Evolutionary conservation across 2,888 invertebrate species (phyloP), one percentile per base, ranked within the genome.

Genomic region (Melipona bicolor): DNA sequence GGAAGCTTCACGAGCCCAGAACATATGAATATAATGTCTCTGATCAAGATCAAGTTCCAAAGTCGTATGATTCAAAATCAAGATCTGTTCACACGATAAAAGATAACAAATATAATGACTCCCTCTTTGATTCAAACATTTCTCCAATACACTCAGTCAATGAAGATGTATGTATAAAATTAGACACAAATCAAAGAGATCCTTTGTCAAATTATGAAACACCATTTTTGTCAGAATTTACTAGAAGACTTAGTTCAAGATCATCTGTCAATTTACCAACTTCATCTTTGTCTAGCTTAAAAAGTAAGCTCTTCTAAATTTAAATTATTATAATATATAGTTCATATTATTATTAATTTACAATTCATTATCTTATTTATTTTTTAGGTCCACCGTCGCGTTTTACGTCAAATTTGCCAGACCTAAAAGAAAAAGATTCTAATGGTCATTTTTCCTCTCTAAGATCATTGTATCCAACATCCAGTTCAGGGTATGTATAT

Each of bases 211-310:
- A 96, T 92, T 95, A 95, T 83, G 96, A 97, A 92, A 96, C 97
- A 89, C 97, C 97, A 75, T 97, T 96, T 93, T 95, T 97, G 91
- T 97, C 97, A 91, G 97, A 96, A 91, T 97, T 97, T 89, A 97
- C 97, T 0, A 95, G 96, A 81, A 95, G 96, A 82, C 93, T 97
- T 11, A 94, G 94, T 87, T 88, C 92, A 27, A 91, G 91, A 76
- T 85, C 94, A 13, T 89, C 88, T 27, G 78, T 90, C n/a, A 91
- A 92, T 85, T 70, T 88, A 49, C 89, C 92, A 4, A 86, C 92
- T 24, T 56, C 89, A 4, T 87, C 93, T 13, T 91, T 91, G 77
- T 74, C 91, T 0, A 87, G 81, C 69, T 78, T 91, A 65, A 93
- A 92, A 84, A 92, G 94, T 94, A 90, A 90, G 89, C 59, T 13